Evolutionary conservation across 2,888 invertebrate species (phyloP), one percentile per base, ranked within the genome.

Genomic region (Hedya salicella): DNA sequence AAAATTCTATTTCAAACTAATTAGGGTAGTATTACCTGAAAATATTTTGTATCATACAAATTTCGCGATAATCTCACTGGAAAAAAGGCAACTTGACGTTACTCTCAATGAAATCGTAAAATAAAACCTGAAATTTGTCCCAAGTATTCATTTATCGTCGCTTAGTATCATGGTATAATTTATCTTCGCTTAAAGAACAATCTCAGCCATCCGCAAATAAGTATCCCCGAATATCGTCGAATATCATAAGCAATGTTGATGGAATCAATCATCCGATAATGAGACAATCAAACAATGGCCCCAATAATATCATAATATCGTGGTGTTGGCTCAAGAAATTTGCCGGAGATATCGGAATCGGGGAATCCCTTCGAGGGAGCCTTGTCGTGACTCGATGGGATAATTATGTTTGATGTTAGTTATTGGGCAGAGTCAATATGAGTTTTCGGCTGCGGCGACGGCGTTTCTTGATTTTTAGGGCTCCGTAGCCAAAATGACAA

Each of bases 321-420:
- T 71, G 74, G 74, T 91, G 89, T 91, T 91, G 88, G 89, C 88
- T 87, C 86, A 91, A 91, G 91, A 91, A 90, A 92, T 91, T 89
- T 89, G 86, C 81, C 82, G 82, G 78, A 79, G 86, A 88, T 89
- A 87, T 86, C 78, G 82, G 16, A 46, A 57, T 57, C 30, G 78
- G 83, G 80, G 79, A 80, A 79, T 83, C 84, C 86, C 87, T 84
- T 79, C 69, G 85, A 83, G 87, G 85, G 89, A 80, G 84, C 84
- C 87, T 89, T 85, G 81, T 89, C 87, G 89, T 86, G 89, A 90
- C 89, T 89, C 87, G 87, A 86, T 83, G 83, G 82, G 88, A 91
- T 92, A 92, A 92, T 92, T 91, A 92, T 92, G 89, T 92, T 92
- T 91, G 91, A 87, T 90, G 91, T 90, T 88, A 89, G 89, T 90